Evolutionary conservation across 53 echinoderm and acorn worm species (phyloP).

Genomic region (Stichopus horrens): DNA sequence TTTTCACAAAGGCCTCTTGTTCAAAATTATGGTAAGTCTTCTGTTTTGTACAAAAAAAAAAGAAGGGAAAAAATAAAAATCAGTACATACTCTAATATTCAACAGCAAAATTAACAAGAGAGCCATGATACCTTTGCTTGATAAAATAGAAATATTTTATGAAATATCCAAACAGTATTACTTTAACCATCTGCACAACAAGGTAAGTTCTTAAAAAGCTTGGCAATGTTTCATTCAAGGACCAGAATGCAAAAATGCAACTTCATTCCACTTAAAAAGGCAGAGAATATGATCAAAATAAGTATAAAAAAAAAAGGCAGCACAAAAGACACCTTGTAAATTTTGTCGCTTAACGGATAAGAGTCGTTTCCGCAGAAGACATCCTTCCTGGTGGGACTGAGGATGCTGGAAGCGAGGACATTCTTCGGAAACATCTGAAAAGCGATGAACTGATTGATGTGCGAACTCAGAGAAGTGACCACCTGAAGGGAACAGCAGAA

Average conservation of each 20-base stretch:
- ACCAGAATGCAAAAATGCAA: too few species aligned
- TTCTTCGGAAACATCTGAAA: conserved; percentile 1
- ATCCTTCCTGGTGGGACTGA: conserved; percentile 24
- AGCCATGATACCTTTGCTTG: too few species aligned
- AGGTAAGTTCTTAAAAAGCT: too few species aligned
- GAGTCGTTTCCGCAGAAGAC: neutral
- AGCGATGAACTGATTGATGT: conserved; percentile 23
- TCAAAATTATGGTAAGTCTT: neutral
- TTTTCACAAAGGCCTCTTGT: neutral
- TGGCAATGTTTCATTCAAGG: too few species aligned
- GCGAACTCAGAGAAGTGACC: neutral
- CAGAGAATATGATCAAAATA: too few species aligned
- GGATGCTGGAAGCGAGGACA: conserved; percentile 25
- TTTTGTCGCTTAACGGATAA: neutral
- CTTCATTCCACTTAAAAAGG: too few species aligned
- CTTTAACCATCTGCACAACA: too few species aligned
- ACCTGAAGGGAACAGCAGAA: neutral
- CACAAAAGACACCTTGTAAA: neutral
- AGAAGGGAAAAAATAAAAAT: neutral
- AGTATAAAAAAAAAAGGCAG: too few species aligned
- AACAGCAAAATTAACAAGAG: too few species aligned
- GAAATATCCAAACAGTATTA: too few species aligned
- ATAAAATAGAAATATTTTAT: too few species aligned
- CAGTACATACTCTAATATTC: too few species aligned
- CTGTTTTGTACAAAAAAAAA: neutral